Conservation (phyloP, 2,888 invertebrate species). For the Graphium colonna region DNA sequence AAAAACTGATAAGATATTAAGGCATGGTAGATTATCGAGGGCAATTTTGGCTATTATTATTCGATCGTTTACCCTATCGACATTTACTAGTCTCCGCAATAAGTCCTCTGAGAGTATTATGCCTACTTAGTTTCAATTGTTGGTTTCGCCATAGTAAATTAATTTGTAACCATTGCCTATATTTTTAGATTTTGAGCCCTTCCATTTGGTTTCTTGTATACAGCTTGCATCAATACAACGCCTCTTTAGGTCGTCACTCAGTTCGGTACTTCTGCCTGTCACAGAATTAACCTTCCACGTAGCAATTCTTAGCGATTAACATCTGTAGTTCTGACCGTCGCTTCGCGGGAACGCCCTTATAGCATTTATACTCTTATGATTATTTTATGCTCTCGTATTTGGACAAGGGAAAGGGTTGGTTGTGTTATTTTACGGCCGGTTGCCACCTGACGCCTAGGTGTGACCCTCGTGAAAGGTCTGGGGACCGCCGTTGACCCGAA, state of each 20-base stretch:
- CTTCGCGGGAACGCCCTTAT: too few species aligned
- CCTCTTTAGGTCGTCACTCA: too few species aligned
- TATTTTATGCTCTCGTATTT: background rate
- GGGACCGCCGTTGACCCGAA: too few species aligned
- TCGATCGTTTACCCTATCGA: background rate
- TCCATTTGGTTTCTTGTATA: too few species aligned
- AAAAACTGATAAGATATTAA: background rate
- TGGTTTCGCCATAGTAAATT: background rate
- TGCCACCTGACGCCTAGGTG: background rate
- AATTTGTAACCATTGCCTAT: background rate
- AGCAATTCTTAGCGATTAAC: too few species aligned
- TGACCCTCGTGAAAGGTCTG: background rate
- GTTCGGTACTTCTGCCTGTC: too few species aligned
- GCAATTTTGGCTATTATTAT: background rate
- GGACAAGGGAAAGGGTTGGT: background rate
- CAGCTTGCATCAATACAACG: too few species aligned
- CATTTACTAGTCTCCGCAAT: background rate
- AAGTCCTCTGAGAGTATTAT: background rate
- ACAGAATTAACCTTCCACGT: too few species aligned
- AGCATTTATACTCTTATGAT: too few species aligned
- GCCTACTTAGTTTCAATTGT: background rate
- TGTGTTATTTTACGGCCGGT: background rate
- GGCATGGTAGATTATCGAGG: background rate
- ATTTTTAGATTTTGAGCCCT: background rate
- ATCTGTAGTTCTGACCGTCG: too few species aligned